phyloP scores from a whole-genome alignment of 2,888 invertebrate genomes.

The Atrina japonica region DNA sequence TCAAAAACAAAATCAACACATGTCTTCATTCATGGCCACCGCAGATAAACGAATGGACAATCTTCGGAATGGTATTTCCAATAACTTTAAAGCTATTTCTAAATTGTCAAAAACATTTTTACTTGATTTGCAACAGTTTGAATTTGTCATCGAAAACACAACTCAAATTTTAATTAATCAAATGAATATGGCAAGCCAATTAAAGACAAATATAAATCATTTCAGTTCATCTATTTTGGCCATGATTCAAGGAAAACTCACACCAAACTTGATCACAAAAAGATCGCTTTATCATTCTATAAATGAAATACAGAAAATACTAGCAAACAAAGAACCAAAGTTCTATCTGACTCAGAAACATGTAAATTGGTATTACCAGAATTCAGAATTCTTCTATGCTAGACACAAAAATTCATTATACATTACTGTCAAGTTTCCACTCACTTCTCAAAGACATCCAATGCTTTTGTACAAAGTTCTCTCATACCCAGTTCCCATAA shows the following conservation, averaged over 20 bases:
- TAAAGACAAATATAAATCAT: not conserved
- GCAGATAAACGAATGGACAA: conserved; percentile 16
- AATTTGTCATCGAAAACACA: conserved; percentile 16
- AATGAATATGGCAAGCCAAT: not conserved
- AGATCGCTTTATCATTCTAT: not conserved
- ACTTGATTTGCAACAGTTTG: too few relatives aligned
- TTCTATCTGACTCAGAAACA: conserved; percentile 1
- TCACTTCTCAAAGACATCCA: not conserved
- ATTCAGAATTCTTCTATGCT: conserved; percentile 9
- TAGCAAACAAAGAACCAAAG: not conserved
- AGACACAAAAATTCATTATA: conserved; percentile 4
- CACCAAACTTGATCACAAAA: not conserved
- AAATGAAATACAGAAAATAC: not conserved
- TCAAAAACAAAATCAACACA: conserved; percentile 9
- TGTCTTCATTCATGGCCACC: conserved; percentile 3
- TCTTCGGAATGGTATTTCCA: not conserved
- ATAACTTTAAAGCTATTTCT: conserved; percentile 16
- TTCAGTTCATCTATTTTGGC: not conserved
- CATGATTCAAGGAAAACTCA: conserved; percentile 7
- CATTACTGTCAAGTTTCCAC: conserved; percentile 14
- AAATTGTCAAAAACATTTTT: conserved; percentile 12
- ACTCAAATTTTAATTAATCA: too few relatives aligned
- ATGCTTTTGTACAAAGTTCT: conserved; percentile 6
- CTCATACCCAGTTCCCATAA: not conserved
- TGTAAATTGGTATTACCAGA: not conserved